phyloP scores from a whole-genome alignment of 2,888 invertebrate species.

The Ommatoiulus sabulosus region DNA sequence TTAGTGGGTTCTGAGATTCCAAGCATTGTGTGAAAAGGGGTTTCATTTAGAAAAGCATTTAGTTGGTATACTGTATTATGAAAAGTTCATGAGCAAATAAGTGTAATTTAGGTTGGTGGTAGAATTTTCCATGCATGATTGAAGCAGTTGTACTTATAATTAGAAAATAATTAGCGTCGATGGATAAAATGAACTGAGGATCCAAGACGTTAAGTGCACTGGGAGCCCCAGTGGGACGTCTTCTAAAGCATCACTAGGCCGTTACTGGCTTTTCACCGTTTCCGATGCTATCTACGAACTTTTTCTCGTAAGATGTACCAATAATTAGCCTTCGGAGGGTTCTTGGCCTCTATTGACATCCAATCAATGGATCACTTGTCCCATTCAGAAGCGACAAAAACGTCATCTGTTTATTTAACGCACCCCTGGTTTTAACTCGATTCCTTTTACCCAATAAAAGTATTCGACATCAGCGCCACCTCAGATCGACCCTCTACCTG shows the following conservation, averaged over 20 bases:
- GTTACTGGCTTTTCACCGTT: slow-evolving; percentile 25
- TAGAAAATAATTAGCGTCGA: background rate
- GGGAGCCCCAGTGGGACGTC: slow-evolving; percentile 22
- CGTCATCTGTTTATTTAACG: background rate
- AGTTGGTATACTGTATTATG: background rate
- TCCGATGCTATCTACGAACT: background rate
- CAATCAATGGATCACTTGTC: slow-evolving; percentile 36
- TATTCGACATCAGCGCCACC: background rate
- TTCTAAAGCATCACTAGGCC: background rate
- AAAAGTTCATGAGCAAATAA: background rate
- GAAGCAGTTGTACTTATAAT: slow-evolving; percentile 15
- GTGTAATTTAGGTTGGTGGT: slow-evolving; percentile 12
- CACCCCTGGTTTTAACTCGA: slow-evolving; percentile 13
- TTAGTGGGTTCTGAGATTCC: no score
- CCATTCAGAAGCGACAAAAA: slow-evolving; percentile 23
- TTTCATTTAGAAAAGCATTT: background rate
- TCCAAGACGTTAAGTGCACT: slow-evolving; percentile 20
- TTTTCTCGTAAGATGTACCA: background rate
- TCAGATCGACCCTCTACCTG: background rate
- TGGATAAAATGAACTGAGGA: background rate
- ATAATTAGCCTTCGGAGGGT: slow-evolving; percentile 10
- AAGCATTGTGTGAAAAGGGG: background rate
- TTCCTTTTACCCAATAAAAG: background rate
- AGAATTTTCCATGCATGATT: background rate
- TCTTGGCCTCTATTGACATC: slow-evolving; percentile 39